A percentile compares a stretch with the other conserved stretches of the same genome.
Evolutionary conservation across 2,113 vertebrate species (phyloP).

Genomic region (Tachysurus vachellii): DNA sequence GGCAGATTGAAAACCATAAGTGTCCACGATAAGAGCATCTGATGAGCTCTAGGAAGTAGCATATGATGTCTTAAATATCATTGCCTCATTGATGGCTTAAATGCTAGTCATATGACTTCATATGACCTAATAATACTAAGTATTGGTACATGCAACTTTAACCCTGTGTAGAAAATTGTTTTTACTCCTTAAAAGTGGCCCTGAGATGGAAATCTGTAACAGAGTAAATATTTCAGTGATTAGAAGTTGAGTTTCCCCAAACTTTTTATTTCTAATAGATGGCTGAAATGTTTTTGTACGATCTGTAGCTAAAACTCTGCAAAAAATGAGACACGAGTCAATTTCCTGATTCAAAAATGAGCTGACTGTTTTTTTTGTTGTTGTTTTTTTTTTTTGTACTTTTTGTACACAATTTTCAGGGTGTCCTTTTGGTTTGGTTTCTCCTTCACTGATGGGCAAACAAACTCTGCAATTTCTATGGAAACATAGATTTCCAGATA

Average conservation of each 20-base stretch:
- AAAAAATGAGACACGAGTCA: not conserved
- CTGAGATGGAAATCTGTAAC: not conserved
- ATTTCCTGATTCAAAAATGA: not conserved
- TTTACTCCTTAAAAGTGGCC: not conserved
- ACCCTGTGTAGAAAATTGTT: not conserved
- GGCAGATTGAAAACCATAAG: constrained; percentile 27
- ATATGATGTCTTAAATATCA: too few relatives aligned
- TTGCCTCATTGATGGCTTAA: not conserved
- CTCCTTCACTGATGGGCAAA: not conserved
- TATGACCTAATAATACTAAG: not conserved
- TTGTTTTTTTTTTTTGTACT: not conserved
- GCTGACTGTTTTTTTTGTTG: not conserved
- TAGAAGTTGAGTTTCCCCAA: not conserved
- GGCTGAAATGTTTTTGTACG: not conserved
- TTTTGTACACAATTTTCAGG: not conserved
- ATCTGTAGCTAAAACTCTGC: not conserved
- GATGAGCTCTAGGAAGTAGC: not conserved
- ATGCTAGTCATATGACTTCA: not conserved
- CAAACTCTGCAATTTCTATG: not conserved
- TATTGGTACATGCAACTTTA: not conserved
- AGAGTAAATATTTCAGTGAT: not conserved
- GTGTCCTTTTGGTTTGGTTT: not conserved
- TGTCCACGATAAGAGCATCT: not conserved
- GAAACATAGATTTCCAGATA: constrained; percentile 8
- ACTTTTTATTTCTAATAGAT: not conserved